A percentile compares a stretch with the other conserved stretches of the same genome.
phyloP scores from a whole-genome alignment of 2,797 vertebrate species.

The Brachyalestes nurse region DNA sequence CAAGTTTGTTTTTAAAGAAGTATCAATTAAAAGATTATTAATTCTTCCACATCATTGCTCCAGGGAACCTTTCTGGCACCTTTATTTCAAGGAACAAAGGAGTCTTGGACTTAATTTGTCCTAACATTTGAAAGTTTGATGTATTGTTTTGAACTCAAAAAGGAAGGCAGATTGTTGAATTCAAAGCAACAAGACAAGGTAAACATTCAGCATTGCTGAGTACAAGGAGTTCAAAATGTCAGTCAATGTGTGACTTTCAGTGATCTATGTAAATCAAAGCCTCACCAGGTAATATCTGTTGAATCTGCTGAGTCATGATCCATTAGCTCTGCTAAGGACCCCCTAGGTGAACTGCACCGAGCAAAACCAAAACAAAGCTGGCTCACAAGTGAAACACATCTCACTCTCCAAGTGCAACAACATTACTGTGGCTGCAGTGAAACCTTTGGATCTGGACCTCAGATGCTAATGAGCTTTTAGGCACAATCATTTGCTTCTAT shows the following conservation, averaged over 20 bases:
- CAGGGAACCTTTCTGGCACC: neutral
- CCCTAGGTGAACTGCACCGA: neutral
- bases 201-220: conserved; percentile 37
- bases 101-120: conserved; percentile 2
- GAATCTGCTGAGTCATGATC: conserved; percentile 43
- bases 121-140: neutral
- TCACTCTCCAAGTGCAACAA: conserved; percentile 3
- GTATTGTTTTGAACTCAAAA: neutral
- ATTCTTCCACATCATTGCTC: neutral
- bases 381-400: conserved; percentile 11
- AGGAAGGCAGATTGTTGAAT: conserved; percentile 15
- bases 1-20: too few relatives aligned
- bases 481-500: conserved; percentile 4
- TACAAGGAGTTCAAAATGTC: conserved; percentile 37
- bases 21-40: neutral
- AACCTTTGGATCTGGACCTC: conserved; percentile 18
- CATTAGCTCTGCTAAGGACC: conserved; percentile 27
- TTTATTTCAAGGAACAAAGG: neutral
- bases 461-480: conserved; percentile 31
- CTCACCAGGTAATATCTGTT: conserved; percentile 24
- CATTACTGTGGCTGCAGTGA: neutral
- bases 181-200: conserved; percentile 17
- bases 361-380: neutral
- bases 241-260: conserved; percentile 31
- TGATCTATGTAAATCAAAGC: conserved; percentile 8